Base-by-base conservation (phyloP, 2,797 vertebrate species). In the Onychomys torridus region DNA sequence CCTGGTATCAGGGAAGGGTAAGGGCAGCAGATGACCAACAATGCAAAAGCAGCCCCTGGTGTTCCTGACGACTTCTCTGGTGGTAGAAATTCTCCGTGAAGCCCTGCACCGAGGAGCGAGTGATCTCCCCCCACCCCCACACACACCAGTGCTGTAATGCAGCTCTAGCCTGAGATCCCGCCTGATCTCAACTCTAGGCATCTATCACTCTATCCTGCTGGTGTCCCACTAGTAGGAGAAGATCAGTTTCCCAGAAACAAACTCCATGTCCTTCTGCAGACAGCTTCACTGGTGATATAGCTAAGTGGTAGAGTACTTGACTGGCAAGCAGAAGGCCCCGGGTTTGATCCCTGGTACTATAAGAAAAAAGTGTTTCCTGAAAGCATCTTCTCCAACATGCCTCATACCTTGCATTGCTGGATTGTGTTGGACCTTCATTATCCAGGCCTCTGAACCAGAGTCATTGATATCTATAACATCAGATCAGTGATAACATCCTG, bases 81-180 rank as follows among this genome's bases (percentile, higher is more conserved):
- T 49, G 82, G 40, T 5, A 85, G 19, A 61, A 37, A 52, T 37
- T 69, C 63, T 69, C 63, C 16, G 12, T 69, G 46, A 86, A 86
- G 32, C 32, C 7, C 32, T 52, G 46, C 32, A 17, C 6, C 8
- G 17, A 65, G 29, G 40, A 85, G 61, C 9, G n/a, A 86, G 63
- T 2, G 21, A 69, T 43, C 32, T 32, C 7, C 0, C 32, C 43
- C 7, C 0, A 0, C 32, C 16, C 63, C n/a, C n/a, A n/a, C 5
- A 23, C 29, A 23, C 29, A 19, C 83, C 17, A 25, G 8, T 14
- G 34, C 32, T 52, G 4, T 8, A 65, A 29, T 65, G 61, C 9
- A 65, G 59, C 59, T 67, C 29, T 32, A 49, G 21, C 46, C 61
- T 14, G 19, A 34, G 40, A 21, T 10, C 17, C 61, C 7, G 43